phyloP scores from a whole-genome alignment of 37 sponge, comb jelly and placozoan species.

The Axinella damicornis region DNA sequence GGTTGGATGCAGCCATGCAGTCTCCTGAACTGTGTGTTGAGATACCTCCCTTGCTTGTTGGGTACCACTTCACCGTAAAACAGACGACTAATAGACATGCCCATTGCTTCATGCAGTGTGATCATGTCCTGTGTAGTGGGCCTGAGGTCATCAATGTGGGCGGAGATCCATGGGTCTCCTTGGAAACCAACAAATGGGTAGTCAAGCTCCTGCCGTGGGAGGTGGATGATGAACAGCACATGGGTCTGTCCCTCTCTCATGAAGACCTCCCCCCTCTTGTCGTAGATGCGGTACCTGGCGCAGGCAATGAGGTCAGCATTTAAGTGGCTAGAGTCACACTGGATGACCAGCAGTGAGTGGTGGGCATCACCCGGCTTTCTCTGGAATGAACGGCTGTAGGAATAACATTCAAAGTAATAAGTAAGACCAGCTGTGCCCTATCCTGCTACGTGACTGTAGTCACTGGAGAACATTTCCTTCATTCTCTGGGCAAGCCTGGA shows the following conservation, averaged over 20 bases:
- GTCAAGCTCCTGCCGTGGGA: constrained; percentile 45
- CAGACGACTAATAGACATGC: neutral
- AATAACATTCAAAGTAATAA: no score
- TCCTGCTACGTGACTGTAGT: no score
- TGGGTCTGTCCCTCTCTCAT: constrained; percentile 20
- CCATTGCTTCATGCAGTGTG: constrained; percentile 20
- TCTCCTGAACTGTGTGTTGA: constrained; percentile 3
- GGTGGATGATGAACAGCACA: constrained; percentile 70
- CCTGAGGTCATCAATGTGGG: constrained; percentile 71
- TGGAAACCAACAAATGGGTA: constrained; percentile 72
- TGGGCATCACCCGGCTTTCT: no score
- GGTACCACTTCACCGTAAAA: neutral
- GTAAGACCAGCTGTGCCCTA: no score
- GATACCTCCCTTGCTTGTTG: neutral
- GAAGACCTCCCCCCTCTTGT: constrained; percentile 7
- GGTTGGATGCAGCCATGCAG: constrained; percentile 53
- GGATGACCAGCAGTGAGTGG: constrained; percentile 29
- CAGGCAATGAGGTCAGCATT: constrained; percentile 63
- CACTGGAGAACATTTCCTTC: no score
- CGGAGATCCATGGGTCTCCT: constrained; percentile 69
- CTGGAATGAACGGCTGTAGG: no score
- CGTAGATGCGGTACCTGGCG: constrained; percentile 55
- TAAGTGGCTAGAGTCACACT: constrained; percentile 59
- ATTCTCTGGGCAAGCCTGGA: no score
- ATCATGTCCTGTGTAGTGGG: constrained; percentile 27